Evolutionary conservation across 2,113 vertebrate genomes (phyloP), one percentile per base, ranked within the genome.

Genomic region (Arenaria interpres): DNA sequence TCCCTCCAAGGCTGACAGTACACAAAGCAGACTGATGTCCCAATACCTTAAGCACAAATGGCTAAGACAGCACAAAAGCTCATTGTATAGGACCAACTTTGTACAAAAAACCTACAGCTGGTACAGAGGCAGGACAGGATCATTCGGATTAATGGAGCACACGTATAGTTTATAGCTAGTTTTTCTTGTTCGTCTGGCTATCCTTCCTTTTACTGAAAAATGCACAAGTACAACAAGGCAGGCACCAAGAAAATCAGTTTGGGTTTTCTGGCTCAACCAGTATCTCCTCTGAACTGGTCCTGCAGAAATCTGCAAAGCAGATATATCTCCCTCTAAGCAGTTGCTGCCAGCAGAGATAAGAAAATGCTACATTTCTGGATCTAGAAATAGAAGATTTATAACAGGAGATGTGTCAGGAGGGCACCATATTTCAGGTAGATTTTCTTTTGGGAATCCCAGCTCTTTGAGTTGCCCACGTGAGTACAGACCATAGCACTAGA

Each of bases 151-250:
- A 90, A 73, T 20, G n/a, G 64, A 91, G 41, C 37, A 27, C 22
- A 56, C 11, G 37, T 75, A 66, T 53, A 93, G 50, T 30, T 90
- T 83, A 74, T 8, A 96, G 88, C 89, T 86, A 91, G 92, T 89
- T 98, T 97, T 98, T 96, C 95, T 77, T 89, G 94, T 83, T 93
- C 68, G 48, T 91, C 83, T 88, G 69, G 45, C 23, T 80, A 46
- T 63, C 67, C 41, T 64, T 50, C 60, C 45, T 69, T 62, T 89
- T 78, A 80, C 69, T 88, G 91, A 84, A 96, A 95, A 97, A 97
- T 17, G 67, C 17, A 75, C 13, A 89, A 27, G 37, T 95, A 90
- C 7, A 25, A 91, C 66, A 92, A 94, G 48, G 68, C 71, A 91
- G 74, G 83, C 59, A 90, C 50, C 66, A 62, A 56, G 50, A 25